These are phyloP conservation scores for Griposia aprilina DNA, from an alignment of 2,888 invertebrate genomes.

Conservation along the genomic window DNA sequence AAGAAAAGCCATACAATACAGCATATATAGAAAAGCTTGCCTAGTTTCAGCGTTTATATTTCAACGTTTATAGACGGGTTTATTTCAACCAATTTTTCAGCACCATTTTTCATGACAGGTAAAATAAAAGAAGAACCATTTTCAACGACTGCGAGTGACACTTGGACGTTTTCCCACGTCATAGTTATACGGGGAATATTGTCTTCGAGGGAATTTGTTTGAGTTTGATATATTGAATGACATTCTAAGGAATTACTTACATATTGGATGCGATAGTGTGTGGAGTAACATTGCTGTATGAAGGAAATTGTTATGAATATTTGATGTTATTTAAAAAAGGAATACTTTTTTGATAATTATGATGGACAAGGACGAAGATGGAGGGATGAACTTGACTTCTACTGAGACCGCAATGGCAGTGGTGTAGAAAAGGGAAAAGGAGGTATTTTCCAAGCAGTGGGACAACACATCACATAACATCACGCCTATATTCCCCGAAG, in stretches of 20 bases:
- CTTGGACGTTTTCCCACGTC: background rate
- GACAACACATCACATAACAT: too few relatives aligned
- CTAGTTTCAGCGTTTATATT: background rate
- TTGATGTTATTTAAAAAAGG: background rate
- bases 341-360: background rate
- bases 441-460: background rate
- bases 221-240: background rate
- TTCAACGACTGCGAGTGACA: slow-evolving; percentile 8
- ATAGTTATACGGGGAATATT: background rate
- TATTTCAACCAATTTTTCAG: slow-evolving; percentile 6
- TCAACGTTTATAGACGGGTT: background rate
- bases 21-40: background rate
- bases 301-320: background rate
- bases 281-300: background rate
- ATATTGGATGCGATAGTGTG: background rate
- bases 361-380: background rate
- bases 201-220: background rate
- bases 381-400: background rate
- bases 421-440: background rate
- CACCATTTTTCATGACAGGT: slow-evolving; percentile 26
- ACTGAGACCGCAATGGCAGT: background rate
- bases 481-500: too few relatives aligned
- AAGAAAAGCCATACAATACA: background rate
- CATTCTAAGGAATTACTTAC: background rate
- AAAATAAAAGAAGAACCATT: slow-evolving; percentile 13